Evolutionary conservation across 1,140 invertebrate species (phyloP).

Genomic region (Olivierus martensii): DNA sequence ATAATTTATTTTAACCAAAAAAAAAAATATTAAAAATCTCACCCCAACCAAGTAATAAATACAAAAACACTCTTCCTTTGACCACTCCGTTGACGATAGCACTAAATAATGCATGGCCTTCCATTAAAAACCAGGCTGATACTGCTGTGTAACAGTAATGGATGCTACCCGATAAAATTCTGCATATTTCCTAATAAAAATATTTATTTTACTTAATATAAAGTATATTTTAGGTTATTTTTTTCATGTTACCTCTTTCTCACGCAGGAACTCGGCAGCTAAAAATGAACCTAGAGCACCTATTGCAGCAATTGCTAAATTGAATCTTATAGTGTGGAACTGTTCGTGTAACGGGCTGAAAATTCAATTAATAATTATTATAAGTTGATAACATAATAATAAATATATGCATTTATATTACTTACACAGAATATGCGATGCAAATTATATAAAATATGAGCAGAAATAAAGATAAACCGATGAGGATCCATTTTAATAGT

Average conservation of each 20-base stretch:
- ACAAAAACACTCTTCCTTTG: slow-evolving; percentile 20
- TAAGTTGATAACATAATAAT: neutral
- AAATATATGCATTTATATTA: no score
- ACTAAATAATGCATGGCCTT: slow-evolving; percentile 22
- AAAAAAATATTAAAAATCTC: neutral
- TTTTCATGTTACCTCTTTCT: neutral
- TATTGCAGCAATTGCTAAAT: slow-evolving; percentile 20
- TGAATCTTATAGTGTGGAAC: slow-evolving; percentile 25
- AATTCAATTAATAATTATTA: slow-evolving; percentile 1
- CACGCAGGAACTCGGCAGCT: slow-evolving; percentile 13
- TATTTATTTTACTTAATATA: no score
- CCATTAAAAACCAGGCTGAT: slow-evolving; percentile 19
- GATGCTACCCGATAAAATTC: slow-evolving; percentile 21
- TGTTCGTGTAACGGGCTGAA: slow-evolving; percentile 22
- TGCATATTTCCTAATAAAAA: slow-evolving; percentile 17
- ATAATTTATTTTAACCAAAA: no score
- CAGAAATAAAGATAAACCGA: neutral
- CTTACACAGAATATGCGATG: neutral
- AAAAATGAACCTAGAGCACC: slow-evolving; percentile 18
- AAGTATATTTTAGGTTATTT: neutral
- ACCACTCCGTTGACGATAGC: slow-evolving; percentile 23
- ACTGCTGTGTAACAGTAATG: slow-evolving; percentile 25
- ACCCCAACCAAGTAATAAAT: slow-evolving; percentile 24
- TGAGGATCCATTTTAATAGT: slow-evolving; percentile 2
- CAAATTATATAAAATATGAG: slow-evolving; percentile 9